These are phyloP conservation scores for Macrostomum lignano DNA, from an alignment of 1,140 invertebrate species.

Conservation along the genomic window DNA sequence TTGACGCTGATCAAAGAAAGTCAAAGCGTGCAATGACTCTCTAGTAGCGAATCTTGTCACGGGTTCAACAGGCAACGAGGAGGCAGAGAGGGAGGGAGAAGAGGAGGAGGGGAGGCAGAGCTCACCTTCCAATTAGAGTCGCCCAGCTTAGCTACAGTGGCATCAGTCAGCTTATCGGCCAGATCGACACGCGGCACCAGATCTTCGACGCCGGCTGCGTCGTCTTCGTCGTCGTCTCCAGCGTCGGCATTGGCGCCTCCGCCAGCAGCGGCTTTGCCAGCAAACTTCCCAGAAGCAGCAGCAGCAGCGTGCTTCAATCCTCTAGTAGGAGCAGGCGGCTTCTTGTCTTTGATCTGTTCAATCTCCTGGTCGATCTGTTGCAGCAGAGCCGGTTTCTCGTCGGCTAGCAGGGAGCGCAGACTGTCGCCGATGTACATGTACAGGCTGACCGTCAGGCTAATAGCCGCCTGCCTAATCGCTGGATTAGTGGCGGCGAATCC, in stretches of 20 bases:
- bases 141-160: conserved; percentile 45
- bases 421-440: conserved; percentile 48
- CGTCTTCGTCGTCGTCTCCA: conserved; percentile 25
- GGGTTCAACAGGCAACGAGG: too few relatives aligned
- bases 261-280: conserved; percentile 11
- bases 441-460: conserved; percentile 38
- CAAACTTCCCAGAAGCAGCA: too few relatives aligned
- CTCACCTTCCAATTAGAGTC: conserved; percentile 92
- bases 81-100: too few relatives aligned
- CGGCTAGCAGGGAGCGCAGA: conserved; percentile 47
- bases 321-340: conserved; percentile 35
- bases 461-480: conserved; percentile 40
- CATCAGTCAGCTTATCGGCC: conserved; percentile 43
- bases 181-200: conserved; percentile 36
- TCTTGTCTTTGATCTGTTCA: conserved; percentile 31
- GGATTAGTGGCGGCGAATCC: conserved; percentile 53
- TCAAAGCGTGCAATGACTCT: too few relatives aligned
- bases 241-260: conserved; percentile 22
- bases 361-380: conserved; percentile 60
- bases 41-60: too few relatives aligned
- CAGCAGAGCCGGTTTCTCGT: conserved; percentile 50
- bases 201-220: conserved; percentile 36
- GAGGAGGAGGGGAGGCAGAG: too few relatives aligned
- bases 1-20: too few relatives aligned
- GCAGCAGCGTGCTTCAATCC: conserved; percentile 22